Percentiles rank a stretch among this genome's conserved stretches.
These are phyloP conservation scores for Acanthosoma haemorrhoidale DNA, from an alignment of 2,888 invertebrate genomes.

Conservation along the genomic window DNA sequence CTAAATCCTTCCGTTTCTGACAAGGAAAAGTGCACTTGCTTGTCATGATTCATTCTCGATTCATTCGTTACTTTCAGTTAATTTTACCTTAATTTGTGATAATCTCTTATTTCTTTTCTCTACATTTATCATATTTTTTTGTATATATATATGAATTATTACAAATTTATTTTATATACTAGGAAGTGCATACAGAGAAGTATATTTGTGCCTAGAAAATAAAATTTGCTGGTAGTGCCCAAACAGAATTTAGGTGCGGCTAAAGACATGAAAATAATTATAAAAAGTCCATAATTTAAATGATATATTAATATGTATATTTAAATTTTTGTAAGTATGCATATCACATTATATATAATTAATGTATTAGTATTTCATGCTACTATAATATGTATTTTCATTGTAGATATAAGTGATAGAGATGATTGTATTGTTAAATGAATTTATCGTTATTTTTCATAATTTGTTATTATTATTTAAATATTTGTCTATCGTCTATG, in stretches of 20 bases:
- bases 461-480: too few relatives aligned
- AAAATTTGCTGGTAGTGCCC: background rate
- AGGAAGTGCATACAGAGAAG: background rate
- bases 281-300: background rate
- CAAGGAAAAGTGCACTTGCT: background rate
- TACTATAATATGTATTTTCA: conserved; percentile 5
- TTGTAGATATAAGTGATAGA: background rate
- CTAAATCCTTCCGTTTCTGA: background rate
- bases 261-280: background rate
- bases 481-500: too few relatives aligned
- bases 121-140: background rate
- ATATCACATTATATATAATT: background rate
- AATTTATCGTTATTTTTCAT: background rate
- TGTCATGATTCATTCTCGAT: background rate
- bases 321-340: background rate
- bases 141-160: background rate
- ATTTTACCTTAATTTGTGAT: background rate
- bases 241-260: background rate
- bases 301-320: background rate
- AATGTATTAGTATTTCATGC: background rate
- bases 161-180: background rate
- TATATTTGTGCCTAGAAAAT: background rate
- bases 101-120: background rate
- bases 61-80: conserved; percentile 1
- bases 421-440: background rate